These are phyloP conservation scores for Basileuterus tristriatus DNA, from an alignment of 2,797 vertebrate species.

Conservation along the genomic window DNA sequence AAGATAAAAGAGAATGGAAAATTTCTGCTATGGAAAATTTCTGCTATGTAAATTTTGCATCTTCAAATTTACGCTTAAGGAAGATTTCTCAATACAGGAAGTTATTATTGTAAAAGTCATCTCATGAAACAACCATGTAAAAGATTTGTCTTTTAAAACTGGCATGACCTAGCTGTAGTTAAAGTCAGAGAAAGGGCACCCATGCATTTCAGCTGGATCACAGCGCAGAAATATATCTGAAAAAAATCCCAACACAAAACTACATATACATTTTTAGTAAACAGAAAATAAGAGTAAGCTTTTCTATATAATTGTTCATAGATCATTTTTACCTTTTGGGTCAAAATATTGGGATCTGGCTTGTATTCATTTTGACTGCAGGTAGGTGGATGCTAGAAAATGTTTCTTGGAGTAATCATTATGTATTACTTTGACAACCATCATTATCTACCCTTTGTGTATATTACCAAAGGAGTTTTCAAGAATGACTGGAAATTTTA, in stretches of 20 bases:
- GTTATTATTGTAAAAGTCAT: not conserved
- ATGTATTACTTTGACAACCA: constrained; percentile 10
- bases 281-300: not conserved
- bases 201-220: not conserved
- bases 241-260: not conserved
- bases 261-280: not conserved
- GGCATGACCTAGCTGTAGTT: not conserved
- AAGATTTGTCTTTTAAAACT: not conserved
- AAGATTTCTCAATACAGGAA: constrained; percentile 11
- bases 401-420: constrained; percentile 5
- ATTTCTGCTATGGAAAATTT: not conserved
- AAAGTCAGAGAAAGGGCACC: not conserved
- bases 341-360: constrained; percentile 38
- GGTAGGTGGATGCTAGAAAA: constrained; percentile 21
- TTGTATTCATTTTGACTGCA: constrained; percentile 25
- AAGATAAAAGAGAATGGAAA: constrained; percentile 55
- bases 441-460: not conserved
- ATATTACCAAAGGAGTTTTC: not conserved
- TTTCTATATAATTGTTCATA: not conserved
- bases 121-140: not conserved
- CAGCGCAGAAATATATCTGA: not conserved
- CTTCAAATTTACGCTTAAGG: not conserved
- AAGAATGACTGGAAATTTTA: not conserved
- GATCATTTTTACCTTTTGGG: not conserved
- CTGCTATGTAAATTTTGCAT: not conserved